Conservation (phyloP, 2,797 vertebrate genomes). For the Pangasius larnaudii region DNA sequence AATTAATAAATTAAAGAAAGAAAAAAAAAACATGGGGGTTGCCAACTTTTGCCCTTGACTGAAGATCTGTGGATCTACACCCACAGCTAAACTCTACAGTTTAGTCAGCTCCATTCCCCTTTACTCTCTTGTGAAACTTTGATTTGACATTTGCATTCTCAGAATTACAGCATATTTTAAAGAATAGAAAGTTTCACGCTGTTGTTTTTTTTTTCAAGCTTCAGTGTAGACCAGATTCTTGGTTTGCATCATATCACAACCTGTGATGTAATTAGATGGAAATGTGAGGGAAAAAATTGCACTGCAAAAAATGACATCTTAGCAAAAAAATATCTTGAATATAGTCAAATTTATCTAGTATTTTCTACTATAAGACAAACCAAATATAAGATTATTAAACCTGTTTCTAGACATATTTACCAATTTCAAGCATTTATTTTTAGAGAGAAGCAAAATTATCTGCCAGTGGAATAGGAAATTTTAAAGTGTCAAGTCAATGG, state of each 20-base stretch:
- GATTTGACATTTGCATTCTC: slow-evolving; percentile 40
- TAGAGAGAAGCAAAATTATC: not conserved
- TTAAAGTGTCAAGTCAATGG: not conserved
- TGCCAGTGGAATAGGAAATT: not conserved
- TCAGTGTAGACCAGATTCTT: slow-evolving; percentile 20
- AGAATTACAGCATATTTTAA: slow-evolving; percentile 39
- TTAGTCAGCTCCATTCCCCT: slow-evolving; percentile 44
- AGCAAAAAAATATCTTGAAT: not conserved
- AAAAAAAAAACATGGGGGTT: not conserved
- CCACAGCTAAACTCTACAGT: slow-evolving; percentile 36
- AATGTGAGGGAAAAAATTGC: not conserved
- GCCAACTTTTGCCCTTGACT: slow-evolving; percentile 7
- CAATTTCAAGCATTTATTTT: not conserved
- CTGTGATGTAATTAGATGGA: slow-evolving; percentile 36
- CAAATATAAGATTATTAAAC: not conserved
- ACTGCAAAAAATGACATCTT: not conserved
- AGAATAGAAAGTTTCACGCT: not conserved
- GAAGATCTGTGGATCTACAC: slow-evolving; percentile 2
- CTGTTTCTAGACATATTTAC: no score
- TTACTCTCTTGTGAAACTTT: slow-evolving; percentile 18
- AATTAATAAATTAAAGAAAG: not conserved
- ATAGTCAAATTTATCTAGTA: not conserved
- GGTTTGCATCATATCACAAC: slow-evolving; percentile 41
- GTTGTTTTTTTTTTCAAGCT: not conserved
- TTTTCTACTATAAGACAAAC: not conserved